Percentiles rank a stretch among this genome's conserved stretches.
These are phyloP conservation scores for Neodontobutis hainanensis DNA, from an alignment of 2,113 vertebrate genomes.

Conservation along the genomic window DNA sequence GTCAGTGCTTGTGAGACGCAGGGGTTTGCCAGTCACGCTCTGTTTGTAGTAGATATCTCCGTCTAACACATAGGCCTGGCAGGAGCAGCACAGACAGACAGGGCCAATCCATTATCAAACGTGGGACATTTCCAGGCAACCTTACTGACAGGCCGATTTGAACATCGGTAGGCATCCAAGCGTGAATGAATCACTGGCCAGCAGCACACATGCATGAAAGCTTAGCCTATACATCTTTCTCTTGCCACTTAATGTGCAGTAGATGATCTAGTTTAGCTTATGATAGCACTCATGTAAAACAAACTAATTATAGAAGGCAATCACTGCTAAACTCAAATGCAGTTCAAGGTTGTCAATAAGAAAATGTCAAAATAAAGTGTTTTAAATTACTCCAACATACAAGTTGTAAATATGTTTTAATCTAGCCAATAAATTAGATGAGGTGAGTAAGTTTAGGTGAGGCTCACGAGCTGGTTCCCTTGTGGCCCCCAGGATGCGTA, in stretches of 20 bases:
- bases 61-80: slow-evolving; percentile 79
- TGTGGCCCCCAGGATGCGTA: slow-evolving; percentile 82
- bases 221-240: slow-evolving; percentile 55
- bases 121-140: slow-evolving; percentile 34
- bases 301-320: slow-evolving; percentile 24
- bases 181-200: slow-evolving; percentile 44
- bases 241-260: slow-evolving; percentile 52
- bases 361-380: slow-evolving; percentile 21
- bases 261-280: slow-evolving; percentile 52
- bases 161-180: slow-evolving; percentile 40
- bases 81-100: slow-evolving; percentile 31
- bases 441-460: not conserved
- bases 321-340: slow-evolving; percentile 20
- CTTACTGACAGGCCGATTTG: slow-evolving; percentile 30
- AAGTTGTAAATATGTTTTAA: not conserved
- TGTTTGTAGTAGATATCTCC: slow-evolving; percentile 84
- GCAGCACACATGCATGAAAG: slow-evolving; percentile 21
- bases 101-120: slow-evolving; percentile 53
- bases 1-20: slow-evolving; percentile 77
- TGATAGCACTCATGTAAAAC: slow-evolving; percentile 40
- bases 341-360: slow-evolving; percentile 4
- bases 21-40: slow-evolving; percentile 64
- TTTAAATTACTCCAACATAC: not conserved
- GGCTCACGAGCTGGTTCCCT: slow-evolving; percentile 81
- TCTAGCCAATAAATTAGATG: slow-evolving; percentile 2